A percentile compares a stretch with the other conserved stretches of the same genome.
Conservation (phyloP, 1,140 invertebrate species). For the Trichoplusia ni region DNA sequence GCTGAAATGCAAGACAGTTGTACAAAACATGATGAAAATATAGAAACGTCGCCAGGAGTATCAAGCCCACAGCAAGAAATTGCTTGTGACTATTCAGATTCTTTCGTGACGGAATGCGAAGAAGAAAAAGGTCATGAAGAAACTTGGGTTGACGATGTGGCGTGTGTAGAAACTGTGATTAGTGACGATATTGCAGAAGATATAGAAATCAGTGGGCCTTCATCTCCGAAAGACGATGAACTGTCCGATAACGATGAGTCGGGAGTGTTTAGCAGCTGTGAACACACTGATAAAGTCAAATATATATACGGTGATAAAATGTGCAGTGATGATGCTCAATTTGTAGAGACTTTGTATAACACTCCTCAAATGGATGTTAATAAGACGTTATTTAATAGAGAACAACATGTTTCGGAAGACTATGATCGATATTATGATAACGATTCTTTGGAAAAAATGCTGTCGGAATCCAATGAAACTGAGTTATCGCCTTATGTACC, state of each 20-base stretch:
- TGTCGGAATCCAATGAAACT: slow-evolving; percentile 45
- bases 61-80: slow-evolving; percentile 1
- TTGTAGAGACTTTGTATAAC: slow-evolving; percentile 65
- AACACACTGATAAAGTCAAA: slow-evolving; percentile 62
- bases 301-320: slow-evolving; percentile 60
- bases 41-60: not conserved
- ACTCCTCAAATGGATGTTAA: slow-evolving; percentile 69
- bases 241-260: slow-evolving; percentile 42
- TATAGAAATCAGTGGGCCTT: slow-evolving; percentile 50
- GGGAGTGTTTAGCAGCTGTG: slow-evolving; percentile 38
- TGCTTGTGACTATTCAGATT: slow-evolving; percentile 36
- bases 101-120: slow-evolving; percentile 23
- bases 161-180: slow-evolving; percentile 75
- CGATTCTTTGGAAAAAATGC: slow-evolving; percentile 52
- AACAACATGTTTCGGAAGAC: slow-evolving; percentile 49
- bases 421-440: slow-evolving; percentile 47
- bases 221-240: slow-evolving; percentile 47
- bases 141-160: slow-evolving; percentile 76
- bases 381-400: slow-evolving; percentile 60
- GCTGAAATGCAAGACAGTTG: slow-evolving; percentile 24
- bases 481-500: slow-evolving; percentile 8
- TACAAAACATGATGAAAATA: slow-evolving; percentile 17
- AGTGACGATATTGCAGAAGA: slow-evolving; percentile 71
- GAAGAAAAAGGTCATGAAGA: slow-evolving; percentile 50
- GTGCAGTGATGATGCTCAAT: slow-evolving; percentile 53